Evolutionary conservation across 2,888 invertebrate species (phyloP), one percentile per base, ranked within the genome.

Genomic region (Tinea pellionella): DNA sequence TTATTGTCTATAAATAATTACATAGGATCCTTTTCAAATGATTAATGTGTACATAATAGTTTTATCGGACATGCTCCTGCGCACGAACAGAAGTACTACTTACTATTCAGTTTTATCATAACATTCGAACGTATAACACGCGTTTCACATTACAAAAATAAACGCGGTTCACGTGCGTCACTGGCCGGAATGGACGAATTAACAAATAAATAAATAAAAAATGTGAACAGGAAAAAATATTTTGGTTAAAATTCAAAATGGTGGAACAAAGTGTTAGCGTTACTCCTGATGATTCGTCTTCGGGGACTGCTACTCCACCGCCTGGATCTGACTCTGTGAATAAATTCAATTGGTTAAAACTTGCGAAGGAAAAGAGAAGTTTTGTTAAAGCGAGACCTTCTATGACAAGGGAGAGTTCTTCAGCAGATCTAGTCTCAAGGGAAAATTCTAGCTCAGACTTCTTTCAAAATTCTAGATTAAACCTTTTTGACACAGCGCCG

Each of bases 381-480:
- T 87, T 87, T 32, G 82, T 84, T 0, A 83, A 77, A 62, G 66
- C 78, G 0, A 66, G 85, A 56, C 86, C 84, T 0, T 77, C 81
- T 0, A 63, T 88, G 0, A 85, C 73, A 0, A 73, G 86, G 24
- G 86, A 86, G 60, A 84, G 84, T 61, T 87, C 87, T 0, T 69
- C 77, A 0, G 79, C 87, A 0, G 86, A 86, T 57, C 64, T 87
- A 29, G 81, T 82, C 61, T 80, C 84, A 0, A 74, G 81, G 43
- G 80, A 86, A 56, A 85, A 80, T 59, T 87, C 85, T 0, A 85
- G 73, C 64, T 70, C 74, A 6, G 85, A 88, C 60, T 78, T 87
- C 65, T 88, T 86, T 63, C 86, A 87, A 64, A 86, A 72, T 61
- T 88, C 87, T 1, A 73, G 84, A 43, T 62, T 86, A 51, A 88